Evolutionary conservation across 2,113 vertebrate genomes (phyloP), one percentile per base, ranked within the genome.

Genomic region (Bombycilla garrulus): DNA sequence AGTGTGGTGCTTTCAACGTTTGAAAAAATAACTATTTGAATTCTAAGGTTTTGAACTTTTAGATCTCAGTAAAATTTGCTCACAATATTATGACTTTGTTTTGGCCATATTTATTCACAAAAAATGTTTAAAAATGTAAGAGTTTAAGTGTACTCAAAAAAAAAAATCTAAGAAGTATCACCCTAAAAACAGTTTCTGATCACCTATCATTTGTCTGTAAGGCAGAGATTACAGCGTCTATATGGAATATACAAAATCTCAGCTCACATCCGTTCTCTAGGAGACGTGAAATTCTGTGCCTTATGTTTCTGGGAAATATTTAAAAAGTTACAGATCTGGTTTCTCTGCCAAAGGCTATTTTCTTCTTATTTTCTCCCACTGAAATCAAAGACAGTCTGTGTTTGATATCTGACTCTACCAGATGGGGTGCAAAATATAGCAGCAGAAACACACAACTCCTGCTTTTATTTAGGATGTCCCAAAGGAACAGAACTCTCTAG

Each of bases 331-430:
- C 19, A 81, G 33, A 81, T 85, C 57, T 88, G 31, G 57, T 56
- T 93, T 86, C 48, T 88, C 40, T 69, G 79, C n/a, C 42, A 88
- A 93, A 72, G 71, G 80, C 38, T 92, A 33, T 94, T 86, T 87
- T 65, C 19, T 72, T 88, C 29, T 60, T 53, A 22, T 31, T 81
- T 89, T 81, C 38, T 67, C 69, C 38, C 69, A 60, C 38, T 67
- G 61, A 67, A 89, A 67, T 89, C 38, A 58, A 83, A 88, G 40
- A 44, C 38, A 48, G 10, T 53, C 51, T 86, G 51, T 10, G 35
- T 61, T 81, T 60, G 78, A 67, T 67, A 74, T 81, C 69, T 74
- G 65, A 78, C 16, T 79, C 67, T 60, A 29, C 21, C 23, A 71
- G 56, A 40, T 60, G n/a, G 33, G 16, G 17, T 60, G 9, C 15